These are phyloP conservation scores for Hyppa rectilinea DNA, from an alignment of 2,888 invertebrate genomes.

Conservation along the genomic window DNA sequence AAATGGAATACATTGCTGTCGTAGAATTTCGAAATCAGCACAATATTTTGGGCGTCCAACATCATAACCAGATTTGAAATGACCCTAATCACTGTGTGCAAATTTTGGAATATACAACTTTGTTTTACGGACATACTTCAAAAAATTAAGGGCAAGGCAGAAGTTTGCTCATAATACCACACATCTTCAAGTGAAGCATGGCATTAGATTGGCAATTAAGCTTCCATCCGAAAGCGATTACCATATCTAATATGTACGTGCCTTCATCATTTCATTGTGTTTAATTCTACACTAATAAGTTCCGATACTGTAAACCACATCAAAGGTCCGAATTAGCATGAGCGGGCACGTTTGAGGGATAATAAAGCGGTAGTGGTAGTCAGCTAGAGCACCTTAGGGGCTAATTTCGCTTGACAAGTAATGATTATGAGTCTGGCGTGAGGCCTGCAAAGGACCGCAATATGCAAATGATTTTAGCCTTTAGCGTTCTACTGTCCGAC, in stretches of 20 bases:
- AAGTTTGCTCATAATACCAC: constrained; percentile 38
- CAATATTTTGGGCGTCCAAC: not conserved
- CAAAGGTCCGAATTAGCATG: constrained; percentile 89
- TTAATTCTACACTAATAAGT: constrained; percentile 71
- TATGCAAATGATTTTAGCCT: constrained; percentile 89
- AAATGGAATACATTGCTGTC: constrained; percentile 21
- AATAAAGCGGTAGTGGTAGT: constrained; percentile 87
- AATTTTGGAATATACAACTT: not conserved
- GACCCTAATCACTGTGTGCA: not conserved
- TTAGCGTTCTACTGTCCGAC: constrained; percentile 75
- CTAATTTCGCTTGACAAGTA: constrained; percentile 87
- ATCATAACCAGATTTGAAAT: not conserved
- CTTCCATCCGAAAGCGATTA: constrained; percentile 53
- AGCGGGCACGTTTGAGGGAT: constrained; percentile 86
- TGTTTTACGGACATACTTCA: not conserved
- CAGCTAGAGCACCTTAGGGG: constrained; percentile 88
- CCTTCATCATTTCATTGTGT: constrained; percentile 60
- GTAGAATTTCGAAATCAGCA: not conserved
- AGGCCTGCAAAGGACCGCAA: constrained; percentile 81
- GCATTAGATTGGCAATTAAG: constrained; percentile 51
- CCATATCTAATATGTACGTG: constrained; percentile 64
- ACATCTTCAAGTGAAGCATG: constrained; percentile 42
- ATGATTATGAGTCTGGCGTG: constrained; percentile 85
- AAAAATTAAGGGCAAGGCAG: constrained; percentile 9
- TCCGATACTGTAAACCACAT: constrained; percentile 82